Conservation (phyloP, 2,113 vertebrate species). For the Pica pica region DNA sequence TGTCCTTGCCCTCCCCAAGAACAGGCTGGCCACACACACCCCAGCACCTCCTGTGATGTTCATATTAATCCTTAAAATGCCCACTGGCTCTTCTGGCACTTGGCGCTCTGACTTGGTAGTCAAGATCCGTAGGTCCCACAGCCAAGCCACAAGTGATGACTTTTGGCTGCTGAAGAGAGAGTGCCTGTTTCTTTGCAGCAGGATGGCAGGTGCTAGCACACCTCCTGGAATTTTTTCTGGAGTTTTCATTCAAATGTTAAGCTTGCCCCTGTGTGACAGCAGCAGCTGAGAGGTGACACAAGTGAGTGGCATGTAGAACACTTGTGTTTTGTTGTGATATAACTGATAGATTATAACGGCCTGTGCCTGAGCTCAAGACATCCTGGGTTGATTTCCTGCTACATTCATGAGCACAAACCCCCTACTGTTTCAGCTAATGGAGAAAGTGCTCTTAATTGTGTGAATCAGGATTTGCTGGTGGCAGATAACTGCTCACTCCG, state of each 20-base stretch:
- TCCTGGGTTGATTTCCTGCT: neutral
- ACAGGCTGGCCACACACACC: neutral
- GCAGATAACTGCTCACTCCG: rapidly evolving
- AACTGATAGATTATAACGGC: neutral
- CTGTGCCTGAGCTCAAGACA: neutral
- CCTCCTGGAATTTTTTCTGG: neutral
- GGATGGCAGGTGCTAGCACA: neutral
- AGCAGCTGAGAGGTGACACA: neutral
- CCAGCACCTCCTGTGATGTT: neutral
- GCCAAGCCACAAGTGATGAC: neutral
- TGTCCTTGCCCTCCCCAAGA: neutral
- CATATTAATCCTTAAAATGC: neutral
- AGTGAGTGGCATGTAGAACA: neutral
- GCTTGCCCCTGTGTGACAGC: neutral
- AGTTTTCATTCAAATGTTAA: neutral
- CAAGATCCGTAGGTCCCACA: neutral
- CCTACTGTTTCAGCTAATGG: neutral
- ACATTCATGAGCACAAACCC: neutral
- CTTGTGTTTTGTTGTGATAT: neutral
- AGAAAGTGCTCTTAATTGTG: neutral
- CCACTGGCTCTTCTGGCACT: neutral
- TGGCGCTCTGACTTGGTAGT: neutral
- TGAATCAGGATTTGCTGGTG: neutral
- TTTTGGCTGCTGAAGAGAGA: neutral
- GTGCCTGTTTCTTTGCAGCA: neutral